Evolutionary conservation across 2,888 invertebrate species (phyloP), one percentile per base, ranked within the genome.

Genomic region (Drosophila anceps): DNA sequence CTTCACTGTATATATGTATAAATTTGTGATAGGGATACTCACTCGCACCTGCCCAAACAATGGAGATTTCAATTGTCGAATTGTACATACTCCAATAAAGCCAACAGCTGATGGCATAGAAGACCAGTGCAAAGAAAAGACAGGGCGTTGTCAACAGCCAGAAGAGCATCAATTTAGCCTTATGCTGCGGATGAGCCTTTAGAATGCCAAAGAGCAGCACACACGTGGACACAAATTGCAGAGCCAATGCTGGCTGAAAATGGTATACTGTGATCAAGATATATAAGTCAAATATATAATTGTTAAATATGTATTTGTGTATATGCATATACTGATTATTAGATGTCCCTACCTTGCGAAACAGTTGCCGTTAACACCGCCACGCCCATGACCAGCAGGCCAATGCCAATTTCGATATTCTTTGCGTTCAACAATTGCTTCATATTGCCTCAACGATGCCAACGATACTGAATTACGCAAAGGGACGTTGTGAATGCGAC

Each of bases 121-220:
- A 3, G 15, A 29, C 10, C 7, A 44, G 10, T 13, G 8, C 2
- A 27, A 51, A 51, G 27, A 64, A 43, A 24, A 66, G n/a, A n/a
- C 13, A 4, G 5, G 35, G n/a, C 1, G 65, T 64, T 13, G 64
- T n/a, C 43, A 51, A 2, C 7, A 66, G 20, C 65, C 65, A 66
- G 18, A 66, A 35, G 7, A 66, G 43, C 35, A 66, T n/a, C 1
- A 51, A 9, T 5, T 37, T 44, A 10, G 15, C 2, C 29, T 51
- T 66, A 24, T 66, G 65, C 51, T 44, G n/a, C 29, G 29, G 20
- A 20, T 43, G 65, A 20, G 65, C 65, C 50, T 51, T 53, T 0
- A 66, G 9, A 24, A 66, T 29, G 35, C 65, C 65, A 24, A 64
- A 66, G 10, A 64, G 29, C 13, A 66, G 29, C 7, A 29, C 35